Conservation (phyloP, 2,888 invertebrate species). For the Buathra laborator region DNA sequence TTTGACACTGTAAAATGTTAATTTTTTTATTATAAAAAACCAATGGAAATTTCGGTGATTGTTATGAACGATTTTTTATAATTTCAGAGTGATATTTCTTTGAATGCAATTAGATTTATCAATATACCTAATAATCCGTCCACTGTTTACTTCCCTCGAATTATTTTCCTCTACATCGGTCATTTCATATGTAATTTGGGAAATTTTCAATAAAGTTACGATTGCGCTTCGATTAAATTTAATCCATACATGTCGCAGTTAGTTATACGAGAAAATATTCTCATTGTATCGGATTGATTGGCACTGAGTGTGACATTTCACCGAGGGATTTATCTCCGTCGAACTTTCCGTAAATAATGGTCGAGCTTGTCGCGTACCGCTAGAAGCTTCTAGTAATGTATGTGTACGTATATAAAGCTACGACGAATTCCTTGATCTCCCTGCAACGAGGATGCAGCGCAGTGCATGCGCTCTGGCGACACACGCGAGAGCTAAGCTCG, state of each 20-base stretch:
- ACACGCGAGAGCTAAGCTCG: slow-evolving; percentile 15
- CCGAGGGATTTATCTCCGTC: slow-evolving; percentile 33
- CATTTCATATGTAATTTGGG: too few species aligned
- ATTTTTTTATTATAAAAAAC: too few species aligned
- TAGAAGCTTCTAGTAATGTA: slow-evolving; percentile 20
- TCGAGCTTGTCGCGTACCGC: slow-evolving; percentile 22
- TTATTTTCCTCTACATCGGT: too few species aligned
- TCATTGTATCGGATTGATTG: slow-evolving; percentile 7
- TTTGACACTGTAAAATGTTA: too few species aligned
- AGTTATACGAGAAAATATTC: not conserved
- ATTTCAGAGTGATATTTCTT: too few species aligned
- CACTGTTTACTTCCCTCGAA: too few species aligned
- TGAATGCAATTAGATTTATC: too few species aligned
- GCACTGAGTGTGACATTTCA: not conserved
- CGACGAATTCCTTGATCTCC: slow-evolving; percentile 55
- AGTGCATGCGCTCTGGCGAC: slow-evolving; percentile 35
- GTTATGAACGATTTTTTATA: too few species aligned
- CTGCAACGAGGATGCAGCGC: slow-evolving; percentile 40
- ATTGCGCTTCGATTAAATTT: not conserved
- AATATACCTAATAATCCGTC: too few species aligned
- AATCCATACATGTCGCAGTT: not conserved
- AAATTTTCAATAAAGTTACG: not conserved
- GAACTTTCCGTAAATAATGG: slow-evolving; percentile 49
- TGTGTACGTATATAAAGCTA: slow-evolving; percentile 10
- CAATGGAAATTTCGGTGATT: too few species aligned